These are phyloP conservation scores for Calephelis perditalis DNA, from an alignment of 2,888 invertebrate species.

Conservation along the genomic window DNA sequence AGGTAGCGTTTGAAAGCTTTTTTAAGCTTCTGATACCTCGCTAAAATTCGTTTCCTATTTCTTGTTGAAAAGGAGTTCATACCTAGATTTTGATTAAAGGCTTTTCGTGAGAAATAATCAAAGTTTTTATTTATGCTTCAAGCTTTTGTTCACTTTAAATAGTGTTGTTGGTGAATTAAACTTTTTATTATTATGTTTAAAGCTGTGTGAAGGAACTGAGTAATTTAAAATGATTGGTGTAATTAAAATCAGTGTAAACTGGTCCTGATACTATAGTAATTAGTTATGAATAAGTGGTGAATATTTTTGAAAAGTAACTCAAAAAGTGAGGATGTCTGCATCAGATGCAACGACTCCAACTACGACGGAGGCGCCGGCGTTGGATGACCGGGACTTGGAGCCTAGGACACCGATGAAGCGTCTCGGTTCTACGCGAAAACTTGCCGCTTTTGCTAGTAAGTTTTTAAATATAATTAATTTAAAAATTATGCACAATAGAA, in stretches of 20 bases:
- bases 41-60: neutral
- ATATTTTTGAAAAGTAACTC: neutral
- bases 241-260: constrained; percentile 5
- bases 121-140: too few species aligned
- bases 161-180: too few species aligned
- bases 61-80: too few species aligned
- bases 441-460: constrained; percentile 89
- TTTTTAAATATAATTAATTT: constrained; percentile 32
- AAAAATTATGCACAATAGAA: too few species aligned
- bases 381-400: constrained; percentile 87
- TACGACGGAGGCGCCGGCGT: constrained; percentile 77
- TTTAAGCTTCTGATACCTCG: constrained; percentile 5
- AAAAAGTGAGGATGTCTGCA: constrained; percentile 34
- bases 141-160: too few species aligned
- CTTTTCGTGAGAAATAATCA: too few species aligned
- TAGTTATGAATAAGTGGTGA: constrained; percentile 15
- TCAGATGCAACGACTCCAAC: constrained; percentile 85
- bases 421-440: constrained; percentile 88
- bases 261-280: neutral
- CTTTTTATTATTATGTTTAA: too few species aligned
- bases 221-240: constrained; percentile 3
- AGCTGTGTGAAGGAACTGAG: neutral
- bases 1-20: neutral
- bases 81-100: too few species aligned
- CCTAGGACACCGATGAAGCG: constrained; percentile 88